phyloP scores from a whole-genome alignment of 2,113 vertebrate genomes.

The Henicopernis longicauda region DNA sequence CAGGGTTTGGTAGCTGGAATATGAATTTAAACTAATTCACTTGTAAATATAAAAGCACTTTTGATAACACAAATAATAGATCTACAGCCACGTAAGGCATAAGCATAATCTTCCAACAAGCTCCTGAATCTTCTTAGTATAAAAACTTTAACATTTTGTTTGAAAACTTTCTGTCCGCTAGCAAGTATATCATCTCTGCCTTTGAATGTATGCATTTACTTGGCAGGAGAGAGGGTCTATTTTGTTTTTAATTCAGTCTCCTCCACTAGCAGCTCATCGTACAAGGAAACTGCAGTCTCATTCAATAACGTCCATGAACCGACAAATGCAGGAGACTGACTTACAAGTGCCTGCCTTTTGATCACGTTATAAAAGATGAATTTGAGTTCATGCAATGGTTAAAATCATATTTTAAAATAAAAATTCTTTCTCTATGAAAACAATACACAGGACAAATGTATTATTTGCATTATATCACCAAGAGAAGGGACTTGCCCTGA shows the following conservation, averaged over 20 bases:
- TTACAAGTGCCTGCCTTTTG: not conserved
- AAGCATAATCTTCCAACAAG: not conserved
- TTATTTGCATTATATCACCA: not conserved
- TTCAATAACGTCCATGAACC: not conserved
- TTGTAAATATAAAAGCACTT: constrained; percentile 45
- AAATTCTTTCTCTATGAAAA: not conserved
- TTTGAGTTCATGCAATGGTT: not conserved
- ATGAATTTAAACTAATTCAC: constrained; percentile 53
- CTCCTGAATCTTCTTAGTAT: not conserved
- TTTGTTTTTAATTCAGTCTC: not conserved
- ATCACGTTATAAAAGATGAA: not conserved
- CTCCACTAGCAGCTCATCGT: not conserved
- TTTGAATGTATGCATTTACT: not conserved
- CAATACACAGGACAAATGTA: not conserved
- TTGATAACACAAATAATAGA: constrained; percentile 22
- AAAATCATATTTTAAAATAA: not conserved
- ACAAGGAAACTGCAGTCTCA: not conserved
- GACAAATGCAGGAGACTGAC: not conserved
- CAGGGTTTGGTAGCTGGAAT: not conserved
- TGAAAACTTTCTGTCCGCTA: not conserved
- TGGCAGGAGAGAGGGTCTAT: not conserved
- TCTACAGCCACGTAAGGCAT: not conserved
- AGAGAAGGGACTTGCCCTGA: not conserved
- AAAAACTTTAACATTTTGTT: not conserved
- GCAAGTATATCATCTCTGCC: not conserved